Base-by-base conservation (phyloP, 2,113 vertebrate species). In the Notarius lentiginosus region DNA sequence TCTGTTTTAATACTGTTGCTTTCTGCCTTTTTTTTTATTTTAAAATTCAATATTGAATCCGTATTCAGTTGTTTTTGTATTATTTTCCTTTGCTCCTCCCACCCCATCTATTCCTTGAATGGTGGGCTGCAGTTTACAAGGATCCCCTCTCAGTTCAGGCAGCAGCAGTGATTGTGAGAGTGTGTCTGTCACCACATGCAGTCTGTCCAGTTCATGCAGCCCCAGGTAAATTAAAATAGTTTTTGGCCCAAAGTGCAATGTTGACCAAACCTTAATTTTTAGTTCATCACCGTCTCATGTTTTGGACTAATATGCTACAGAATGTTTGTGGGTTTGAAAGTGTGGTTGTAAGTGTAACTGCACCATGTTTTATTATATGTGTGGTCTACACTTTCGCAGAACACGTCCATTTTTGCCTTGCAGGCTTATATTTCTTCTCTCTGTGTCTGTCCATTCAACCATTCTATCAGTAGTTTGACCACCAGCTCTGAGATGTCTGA, bases 181-280 rank as follows among this genome's bases (percentile, higher is more conserved):
- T 95, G 96, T 97, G 92, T 97, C 96, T 92, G 96, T 97, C 95
- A 97, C 96, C 93, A 96, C 97, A 91, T 97, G 96, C 96, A 97
- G 96, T 96, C 96, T 97, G 91, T 96, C 97, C 86, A 97, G 96
- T 95, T 91, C 95, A 87, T 97, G 96, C 90, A 93, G 96, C 87
- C 95, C 95, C 94, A 97, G 97, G 97, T 97, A 97, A 97, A 85
- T 65, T 7, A 34, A 83, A 55, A 18, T 51, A 34, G 34, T 66
- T 85, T 15, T 66, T 86, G 20, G 7, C 17, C 66, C n/a, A 61
- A 51, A 22, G 24, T 82, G 41, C 27, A 72, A 15, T 20, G 22
- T 20, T 66, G 24, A 53, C 41, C 22, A 5, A 53, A 49, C 15
- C 8, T 75, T 11, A 30, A 73, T 41, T 72, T 72, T 70, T 70